These are phyloP conservation scores for Isurus oxyrinchus DNA, from an alignment of 2,113 vertebrate genomes.

Conservation along the genomic window DNA sequence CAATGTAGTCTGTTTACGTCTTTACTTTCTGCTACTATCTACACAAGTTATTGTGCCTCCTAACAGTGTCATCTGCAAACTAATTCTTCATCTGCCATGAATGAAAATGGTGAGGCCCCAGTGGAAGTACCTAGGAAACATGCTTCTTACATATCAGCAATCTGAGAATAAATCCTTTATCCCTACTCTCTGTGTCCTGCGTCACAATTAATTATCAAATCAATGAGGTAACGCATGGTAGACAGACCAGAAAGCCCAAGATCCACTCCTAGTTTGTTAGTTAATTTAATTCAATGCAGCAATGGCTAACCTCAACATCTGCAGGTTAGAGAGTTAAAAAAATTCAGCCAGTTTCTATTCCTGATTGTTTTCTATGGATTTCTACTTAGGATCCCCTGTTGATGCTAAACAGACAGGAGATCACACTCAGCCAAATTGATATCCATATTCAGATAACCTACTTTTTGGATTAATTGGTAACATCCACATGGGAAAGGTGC, in stretches of 20 bases:
- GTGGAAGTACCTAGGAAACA: no score
- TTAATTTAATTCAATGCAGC: not conserved
- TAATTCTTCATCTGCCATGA: no score
- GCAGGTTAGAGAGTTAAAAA: not conserved
- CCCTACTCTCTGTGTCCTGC: not conserved
- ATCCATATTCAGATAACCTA: not conserved
- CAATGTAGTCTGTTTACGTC: not conserved
- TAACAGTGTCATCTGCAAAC: not conserved
- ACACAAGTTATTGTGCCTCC: not conserved
- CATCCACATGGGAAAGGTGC: not conserved
- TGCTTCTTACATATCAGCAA: not conserved
- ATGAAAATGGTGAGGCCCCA: no score
- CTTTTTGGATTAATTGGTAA: not conserved
- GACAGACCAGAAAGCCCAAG: not conserved
- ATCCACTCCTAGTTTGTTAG: not conserved
- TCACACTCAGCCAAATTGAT: not conserved
- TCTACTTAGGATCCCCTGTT: not conserved
- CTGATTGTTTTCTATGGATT: not conserved
- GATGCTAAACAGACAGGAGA: not conserved
- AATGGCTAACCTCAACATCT: not conserved
- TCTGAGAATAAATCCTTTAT: not conserved
- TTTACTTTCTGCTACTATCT: not conserved
- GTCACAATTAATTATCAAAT: not conserved
- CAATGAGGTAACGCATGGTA: not conserved
- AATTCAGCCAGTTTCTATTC: not conserved